These are phyloP conservation scores for pig (Sus scrofa) DNA, from an alignment of 2,113 vertebrate genomes.

Conservation along the genomic window T2T-Sscrofa CM000813.6:34348501-34349000, in stretches of 20 bases:
- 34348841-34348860: background rate
- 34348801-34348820: background rate
- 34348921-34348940: background rate
- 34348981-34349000: background rate
- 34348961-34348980: background rate
- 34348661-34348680: background rate
- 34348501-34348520: too few relatives aligned
- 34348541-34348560: too few relatives aligned
- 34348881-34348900: background rate
- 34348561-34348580: too few relatives aligned
- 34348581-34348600: conserved; percentile 40
- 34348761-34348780: background rate
- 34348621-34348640: conserved; percentile 3
- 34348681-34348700: background rate
- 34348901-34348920: background rate
- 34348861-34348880: background rate
- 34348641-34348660: background rate
- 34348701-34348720: background rate
- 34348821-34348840: background rate
- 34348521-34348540: too few relatives aligned
- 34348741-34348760: background rate
- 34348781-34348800: background rate
- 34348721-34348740: background rate
- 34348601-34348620: conserved; percentile 39
- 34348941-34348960: background rate